These are phyloP conservation scores for Epizoanthus stellaris DNA, from an alignment of 92 coral and sea anemone genomes.

Conservation along the genomic window DNA sequence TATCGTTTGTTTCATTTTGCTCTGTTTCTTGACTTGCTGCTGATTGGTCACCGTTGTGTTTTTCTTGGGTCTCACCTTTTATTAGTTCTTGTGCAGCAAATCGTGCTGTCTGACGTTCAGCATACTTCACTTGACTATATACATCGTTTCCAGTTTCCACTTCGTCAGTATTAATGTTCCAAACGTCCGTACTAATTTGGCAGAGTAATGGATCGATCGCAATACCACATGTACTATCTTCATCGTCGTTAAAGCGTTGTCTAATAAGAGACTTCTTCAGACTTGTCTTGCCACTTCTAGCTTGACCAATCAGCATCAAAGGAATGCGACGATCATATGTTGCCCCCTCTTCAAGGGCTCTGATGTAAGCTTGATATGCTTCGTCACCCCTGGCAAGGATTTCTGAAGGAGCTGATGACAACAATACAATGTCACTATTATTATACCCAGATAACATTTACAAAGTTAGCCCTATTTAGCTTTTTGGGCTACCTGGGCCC, in stretches of 20 bases:
- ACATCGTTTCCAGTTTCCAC: background rate
- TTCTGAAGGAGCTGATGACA: background rate
- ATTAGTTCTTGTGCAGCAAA: background rate
- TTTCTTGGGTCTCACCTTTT: too few species aligned
- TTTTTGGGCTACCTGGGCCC: too few species aligned
- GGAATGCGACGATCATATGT: background rate
- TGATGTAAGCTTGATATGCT: background rate
- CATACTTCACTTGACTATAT: background rate
- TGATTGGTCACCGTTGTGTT: too few species aligned
- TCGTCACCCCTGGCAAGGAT: background rate
- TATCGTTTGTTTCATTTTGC: too few species aligned
- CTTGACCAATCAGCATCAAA: slow-evolving; percentile 15
- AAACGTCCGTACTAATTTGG: background rate
- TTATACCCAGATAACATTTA: too few species aligned
- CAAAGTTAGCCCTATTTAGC: too few species aligned
- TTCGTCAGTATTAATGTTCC: background rate
- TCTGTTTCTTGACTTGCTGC: too few species aligned
- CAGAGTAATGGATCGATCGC: background rate
- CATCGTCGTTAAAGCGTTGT: background rate
- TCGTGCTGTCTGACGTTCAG: slow-evolving; percentile 9
- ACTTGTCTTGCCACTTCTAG: background rate
- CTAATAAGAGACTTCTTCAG: background rate
- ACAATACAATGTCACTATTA: too few species aligned
- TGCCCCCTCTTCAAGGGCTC: background rate
- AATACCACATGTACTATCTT: slow-evolving; percentile 1